These are phyloP conservation scores for Rotaria macrura DNA, from an alignment of 2,888 invertebrate genomes.

Conservation along the genomic window DNA sequence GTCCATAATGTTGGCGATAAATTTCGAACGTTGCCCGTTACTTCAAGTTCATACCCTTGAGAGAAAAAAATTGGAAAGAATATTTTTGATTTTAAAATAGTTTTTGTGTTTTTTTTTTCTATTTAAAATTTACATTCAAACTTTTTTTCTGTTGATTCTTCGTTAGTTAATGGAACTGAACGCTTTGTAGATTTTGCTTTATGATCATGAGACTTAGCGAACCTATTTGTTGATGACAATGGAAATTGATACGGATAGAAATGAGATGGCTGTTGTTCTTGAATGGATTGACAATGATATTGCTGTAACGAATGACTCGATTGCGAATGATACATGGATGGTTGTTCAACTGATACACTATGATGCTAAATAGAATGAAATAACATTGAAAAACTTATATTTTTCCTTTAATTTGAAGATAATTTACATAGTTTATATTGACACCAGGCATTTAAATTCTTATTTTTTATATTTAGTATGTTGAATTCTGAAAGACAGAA, in stretches of 20 bases:
- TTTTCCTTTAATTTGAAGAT: no score
- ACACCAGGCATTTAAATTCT: background rate
- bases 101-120: no score
- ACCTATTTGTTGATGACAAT: background rate
- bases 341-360: background rate
- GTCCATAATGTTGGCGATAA: conserved; percentile 82
- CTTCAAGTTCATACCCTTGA: conserved; percentile 26
- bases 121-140: background rate
- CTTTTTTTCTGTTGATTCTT: background rate
- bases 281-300: background rate
- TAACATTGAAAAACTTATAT: no score
- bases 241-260: background rate
- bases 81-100: background rate
- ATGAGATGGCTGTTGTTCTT: background rate
- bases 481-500: background rate
- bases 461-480: background rate
- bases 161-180: background rate
- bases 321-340: background rate
- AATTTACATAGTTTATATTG: background rate
- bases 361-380: background rate
- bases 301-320: background rate
- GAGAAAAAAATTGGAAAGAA: background rate
- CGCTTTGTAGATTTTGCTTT: background rate
- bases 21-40: conserved; percentile 79
- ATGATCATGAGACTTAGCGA: background rate